Evolutionary conservation across 1,140 invertebrate genomes (phyloP).

Genomic region (Dendroctonus valens): DNA sequence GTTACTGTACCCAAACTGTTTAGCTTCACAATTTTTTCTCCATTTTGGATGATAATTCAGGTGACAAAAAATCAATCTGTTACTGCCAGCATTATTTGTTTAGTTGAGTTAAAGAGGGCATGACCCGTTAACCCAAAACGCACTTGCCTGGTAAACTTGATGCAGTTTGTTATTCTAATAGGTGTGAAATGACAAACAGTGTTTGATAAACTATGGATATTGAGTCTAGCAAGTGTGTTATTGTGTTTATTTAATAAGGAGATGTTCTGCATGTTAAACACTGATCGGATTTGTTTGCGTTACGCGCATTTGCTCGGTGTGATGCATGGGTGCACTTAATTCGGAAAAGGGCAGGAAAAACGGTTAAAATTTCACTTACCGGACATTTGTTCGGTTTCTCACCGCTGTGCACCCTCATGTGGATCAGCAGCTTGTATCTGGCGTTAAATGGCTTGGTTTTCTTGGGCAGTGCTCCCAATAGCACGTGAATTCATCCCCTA

Average conservation of each 20-base stretch:
- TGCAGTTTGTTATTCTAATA: conserved; percentile 26
- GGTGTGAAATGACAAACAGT: conserved; percentile 25
- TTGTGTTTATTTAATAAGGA: conserved; percentile 10
- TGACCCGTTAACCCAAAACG: conserved; percentile 31
- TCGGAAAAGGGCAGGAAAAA: no score
- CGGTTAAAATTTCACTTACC: conserved; percentile 62
- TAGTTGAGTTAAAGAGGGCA: conserved; percentile 9
- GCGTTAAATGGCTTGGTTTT: conserved; percentile 89
- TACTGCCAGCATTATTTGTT: no score
- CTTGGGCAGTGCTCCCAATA: conserved; percentile 88
- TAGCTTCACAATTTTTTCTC: no score
- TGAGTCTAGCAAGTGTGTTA: conserved; percentile 25
- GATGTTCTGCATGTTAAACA: conserved; percentile 6
- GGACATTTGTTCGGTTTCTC: conserved; percentile 96
- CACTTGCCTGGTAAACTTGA: conserved; percentile 5
- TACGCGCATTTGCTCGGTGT: no score
- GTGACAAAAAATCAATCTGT: no score
- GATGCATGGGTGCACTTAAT: no score
- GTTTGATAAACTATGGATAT: conserved; percentile 32
- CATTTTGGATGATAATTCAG: no score
- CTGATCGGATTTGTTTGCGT: no score
- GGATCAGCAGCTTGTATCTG: conserved; percentile 92
- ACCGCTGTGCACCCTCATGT: conserved; percentile 94
- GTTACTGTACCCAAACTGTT: no score
- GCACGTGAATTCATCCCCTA: conserved; percentile 86